Base-by-base conservation (phyloP, 1,140 invertebrate species). In the Schlechtendalia chinensis region DNA sequence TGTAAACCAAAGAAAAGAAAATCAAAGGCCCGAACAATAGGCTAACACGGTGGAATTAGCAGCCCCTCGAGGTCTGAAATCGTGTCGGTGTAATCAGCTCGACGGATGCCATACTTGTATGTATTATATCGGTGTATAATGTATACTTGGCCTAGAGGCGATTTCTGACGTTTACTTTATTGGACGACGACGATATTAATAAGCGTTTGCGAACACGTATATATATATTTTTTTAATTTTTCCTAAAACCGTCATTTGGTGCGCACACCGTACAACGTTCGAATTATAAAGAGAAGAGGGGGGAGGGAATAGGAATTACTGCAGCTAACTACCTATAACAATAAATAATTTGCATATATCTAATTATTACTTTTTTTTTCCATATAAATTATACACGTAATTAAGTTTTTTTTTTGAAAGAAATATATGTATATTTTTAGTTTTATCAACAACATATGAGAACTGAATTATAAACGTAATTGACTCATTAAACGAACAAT, bases 1-100 rank as follows among this genome's bases (percentile, higher is more conserved):
- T 24, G 47, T 50, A 69, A 47, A 69, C 4, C 12, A 65, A 47
- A 14, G 22, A 47, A 47, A 32, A 53, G 45, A 77, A 63, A 79
- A 79, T 63, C 75, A 79, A 79, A 79, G 58, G 75, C 58, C 58
- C 19, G 75, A 79, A 79, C 75, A 79, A 79, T 79, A 79, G 32
- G 14, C 32, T 4, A 47, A n/a, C 75, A 2, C 72, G 29, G 32
- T 39, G n/a, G 56, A 63, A 79, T 79, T 79, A 79, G 75, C 75
- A 61, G 75, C 75, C 75, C 75, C 75, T 79, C 39, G 12, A 61
- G 56, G n/a, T 59, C 17, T 79, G 75, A 79, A 79, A 79, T 79
- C 75, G 75, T 79, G 75, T 61, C 75, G 58, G 75, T 12, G 69
- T 79, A 79, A 79, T 79, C 75, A 61, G 69, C 69, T 47, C 50